Conservation (phyloP, 2,113 vertebrate species). For the Antechinus stuartii region DNA sequence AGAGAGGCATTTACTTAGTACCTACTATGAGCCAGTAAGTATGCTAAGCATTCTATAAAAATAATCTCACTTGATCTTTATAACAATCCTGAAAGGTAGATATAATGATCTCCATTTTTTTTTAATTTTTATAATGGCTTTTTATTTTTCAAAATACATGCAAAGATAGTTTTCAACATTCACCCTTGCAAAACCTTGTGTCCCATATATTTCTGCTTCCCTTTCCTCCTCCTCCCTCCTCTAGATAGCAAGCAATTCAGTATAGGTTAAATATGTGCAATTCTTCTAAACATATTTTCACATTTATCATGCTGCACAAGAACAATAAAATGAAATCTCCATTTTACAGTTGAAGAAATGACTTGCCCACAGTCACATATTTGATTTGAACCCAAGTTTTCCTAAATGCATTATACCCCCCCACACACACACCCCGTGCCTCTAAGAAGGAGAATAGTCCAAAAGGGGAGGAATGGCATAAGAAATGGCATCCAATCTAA, state of each 20-base stretch:
- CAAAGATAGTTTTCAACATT: no score
- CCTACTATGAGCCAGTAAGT: neutral
- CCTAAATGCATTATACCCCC: neutral
- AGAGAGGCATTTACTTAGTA: neutral
- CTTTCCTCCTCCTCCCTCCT: no score
- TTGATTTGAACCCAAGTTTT: neutral
- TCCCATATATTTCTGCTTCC: no score
- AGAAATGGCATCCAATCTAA: neutral
- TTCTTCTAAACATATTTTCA: no score
- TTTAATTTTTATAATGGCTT: no score
- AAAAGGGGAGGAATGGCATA: neutral
- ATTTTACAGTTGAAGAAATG: neutral
- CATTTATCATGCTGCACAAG: no score
- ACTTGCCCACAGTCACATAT: neutral
- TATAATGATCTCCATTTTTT: neutral
- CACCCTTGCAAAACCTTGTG: no score
- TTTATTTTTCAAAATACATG: no score
- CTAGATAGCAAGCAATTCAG: no score
- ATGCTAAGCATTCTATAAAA: neutral
- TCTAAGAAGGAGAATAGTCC: neutral
- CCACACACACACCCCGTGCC: neutral
- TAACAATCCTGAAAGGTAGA: neutral
- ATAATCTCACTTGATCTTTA: neutral
- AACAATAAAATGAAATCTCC: neutral
- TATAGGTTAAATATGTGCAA: no score